Evolutionary conservation across 2,797 vertebrate species (phyloP).

Genomic region (Oryzias dopingdopingensis): DNA sequence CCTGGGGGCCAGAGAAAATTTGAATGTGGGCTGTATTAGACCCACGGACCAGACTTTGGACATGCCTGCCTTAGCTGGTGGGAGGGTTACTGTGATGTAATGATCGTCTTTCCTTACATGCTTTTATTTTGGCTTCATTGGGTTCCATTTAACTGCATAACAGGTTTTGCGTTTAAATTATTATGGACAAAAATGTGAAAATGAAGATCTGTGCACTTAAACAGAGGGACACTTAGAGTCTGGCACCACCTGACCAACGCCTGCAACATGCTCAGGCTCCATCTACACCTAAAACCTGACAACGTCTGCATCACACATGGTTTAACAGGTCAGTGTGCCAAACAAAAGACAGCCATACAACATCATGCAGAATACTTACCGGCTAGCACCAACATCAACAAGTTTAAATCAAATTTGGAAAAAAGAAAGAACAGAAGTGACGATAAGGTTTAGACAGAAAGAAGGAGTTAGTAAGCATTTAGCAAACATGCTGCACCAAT

Average conservation of each 20-base stretch:
- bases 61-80: no score
- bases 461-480: background rate
- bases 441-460: conserved; percentile 1
- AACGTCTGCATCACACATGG: conserved; percentile 8
- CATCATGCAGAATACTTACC: conserved; percentile 77
- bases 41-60: no score
- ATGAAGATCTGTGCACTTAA: no score
- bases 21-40: no score
- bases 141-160: no score
- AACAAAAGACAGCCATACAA: conserved; percentile 51
- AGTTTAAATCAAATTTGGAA: conserved; percentile 35
- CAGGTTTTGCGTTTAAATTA: no score
- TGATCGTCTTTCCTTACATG: no score
- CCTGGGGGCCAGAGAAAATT: no score
- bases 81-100: no score
- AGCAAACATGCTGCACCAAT: background rate
- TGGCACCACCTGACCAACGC: background rate
- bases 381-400: conserved; percentile 68
- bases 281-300: background rate
- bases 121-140: no score
- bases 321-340: background rate
- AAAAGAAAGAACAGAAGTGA: conserved; percentile 26
- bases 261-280: background rate
- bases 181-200: no score
- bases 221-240: no score